Evolutionary conservation across 2,797 vertebrate genomes (phyloP).

Genomic region (Denticeps clupeoides): DNA sequence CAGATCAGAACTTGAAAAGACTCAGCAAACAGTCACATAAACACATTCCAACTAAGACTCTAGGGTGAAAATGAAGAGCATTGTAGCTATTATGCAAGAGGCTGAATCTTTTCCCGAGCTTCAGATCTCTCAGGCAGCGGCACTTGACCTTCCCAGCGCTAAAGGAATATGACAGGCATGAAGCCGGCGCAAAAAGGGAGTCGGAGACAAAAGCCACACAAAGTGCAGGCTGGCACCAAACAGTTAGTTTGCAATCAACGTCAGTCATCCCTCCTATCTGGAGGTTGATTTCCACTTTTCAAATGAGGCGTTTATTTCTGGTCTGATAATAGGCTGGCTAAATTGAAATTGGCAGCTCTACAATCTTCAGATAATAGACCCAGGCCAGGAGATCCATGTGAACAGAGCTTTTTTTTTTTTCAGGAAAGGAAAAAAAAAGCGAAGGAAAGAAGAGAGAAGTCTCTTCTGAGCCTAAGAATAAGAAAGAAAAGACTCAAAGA

Average conservation of each 20-base stretch:
- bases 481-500: conserved; percentile 43
- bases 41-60: conserved; percentile 49
- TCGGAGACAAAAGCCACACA: conserved; percentile 66
- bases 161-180: conserved; percentile 75
- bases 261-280: conserved; percentile 63
- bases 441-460: conserved; percentile 18
- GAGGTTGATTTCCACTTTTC: conserved; percentile 78
- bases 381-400: conserved; percentile 60
- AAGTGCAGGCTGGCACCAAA: conserved; percentile 67
- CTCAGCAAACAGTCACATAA: conserved; percentile 35
- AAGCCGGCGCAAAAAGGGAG: conserved; percentile 42
- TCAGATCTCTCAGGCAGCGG: conserved; percentile 65
- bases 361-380: conserved; percentile 62
- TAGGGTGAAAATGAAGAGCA: conserved; percentile 14
- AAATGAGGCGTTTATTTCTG: conserved; percentile 69
- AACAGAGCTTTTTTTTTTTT: conserved; percentile 52
- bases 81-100: conserved; percentile 20
- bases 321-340: conserved; percentile 62
- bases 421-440: conserved; percentile 46
- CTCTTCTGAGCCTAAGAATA: conserved; percentile 54
- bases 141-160: conserved; percentile 67
- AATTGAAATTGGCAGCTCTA: conserved; percentile 69
- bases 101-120: conserved; percentile 44
- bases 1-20: conserved; percentile 11
- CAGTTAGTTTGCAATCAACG: conserved; percentile 73